A percentile compares a stretch with the other conserved stretches of the same genome.
Evolutionary conservation across 2,113 vertebrate species (phyloP).

Genomic region (Pseudopipra pipra): DNA sequence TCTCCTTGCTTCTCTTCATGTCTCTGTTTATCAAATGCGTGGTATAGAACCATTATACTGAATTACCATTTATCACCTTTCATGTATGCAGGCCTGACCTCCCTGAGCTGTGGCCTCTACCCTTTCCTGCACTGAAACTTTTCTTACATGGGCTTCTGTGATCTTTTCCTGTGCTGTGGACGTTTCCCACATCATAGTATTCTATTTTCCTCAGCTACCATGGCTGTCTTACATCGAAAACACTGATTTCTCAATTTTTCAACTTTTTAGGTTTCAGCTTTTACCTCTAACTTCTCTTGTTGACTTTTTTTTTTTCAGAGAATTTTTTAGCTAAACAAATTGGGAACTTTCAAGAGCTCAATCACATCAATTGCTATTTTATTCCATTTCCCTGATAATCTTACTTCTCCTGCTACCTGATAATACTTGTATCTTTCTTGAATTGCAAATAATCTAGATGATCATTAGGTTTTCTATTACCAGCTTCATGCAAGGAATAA

Average conservation of each 20-base stretch:
- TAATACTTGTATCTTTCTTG: not conserved
- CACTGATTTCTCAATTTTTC: not conserved
- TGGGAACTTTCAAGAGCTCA: not conserved
- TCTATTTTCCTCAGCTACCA: not conserved
- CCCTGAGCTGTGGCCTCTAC: not conserved
- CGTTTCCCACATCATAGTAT: not conserved
- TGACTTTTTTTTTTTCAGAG: not conserved
- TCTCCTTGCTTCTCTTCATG: not conserved
- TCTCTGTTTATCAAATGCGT: not conserved
- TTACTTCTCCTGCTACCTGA: not conserved
- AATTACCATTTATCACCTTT: not conserved
- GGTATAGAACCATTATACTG: not conserved
- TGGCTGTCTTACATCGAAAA: not conserved
- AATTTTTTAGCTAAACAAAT: not conserved
- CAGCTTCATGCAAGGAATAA: not conserved
- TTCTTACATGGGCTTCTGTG: not conserved
- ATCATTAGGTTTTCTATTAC: not conserved
- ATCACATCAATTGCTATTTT: not conserved
- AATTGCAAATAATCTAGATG: not conserved
- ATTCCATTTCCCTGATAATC: not conserved
- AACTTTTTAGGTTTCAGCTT: not conserved
- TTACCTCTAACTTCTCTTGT: not conserved
- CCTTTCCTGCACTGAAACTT: not conserved
- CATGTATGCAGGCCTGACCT: not conserved
- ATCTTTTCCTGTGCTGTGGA: not conserved